Evolutionary conservation across 2,797 vertebrate genomes (phyloP).

Genomic region (Chelon auratus): DNA sequence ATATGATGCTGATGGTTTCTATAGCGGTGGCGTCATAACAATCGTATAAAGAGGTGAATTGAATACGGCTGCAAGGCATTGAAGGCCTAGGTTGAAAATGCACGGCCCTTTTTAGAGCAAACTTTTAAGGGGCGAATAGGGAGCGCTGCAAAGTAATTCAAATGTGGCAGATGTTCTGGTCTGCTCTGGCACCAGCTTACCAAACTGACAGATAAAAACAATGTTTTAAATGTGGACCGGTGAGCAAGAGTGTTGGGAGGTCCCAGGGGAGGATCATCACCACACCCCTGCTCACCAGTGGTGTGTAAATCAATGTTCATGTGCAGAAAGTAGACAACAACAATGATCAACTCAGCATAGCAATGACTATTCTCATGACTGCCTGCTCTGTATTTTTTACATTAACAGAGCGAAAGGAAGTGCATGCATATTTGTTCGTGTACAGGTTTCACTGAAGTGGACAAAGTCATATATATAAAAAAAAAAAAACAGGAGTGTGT

Average conservation of each 20-base stretch:
- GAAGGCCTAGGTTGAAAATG: conserved; percentile 12
- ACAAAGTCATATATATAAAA: conserved; percentile 2
- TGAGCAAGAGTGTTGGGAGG: not conserved
- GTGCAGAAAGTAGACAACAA: not conserved
- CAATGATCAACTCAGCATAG: not conserved
- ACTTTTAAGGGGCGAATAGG: conserved; percentile 15
- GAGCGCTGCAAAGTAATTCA: conserved; percentile 10
- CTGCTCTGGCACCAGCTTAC: conserved; percentile 3
- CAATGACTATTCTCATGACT: not conserved
- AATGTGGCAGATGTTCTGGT: conserved; percentile 3
- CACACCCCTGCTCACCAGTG: not conserved
- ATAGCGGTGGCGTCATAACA: too few species aligned
- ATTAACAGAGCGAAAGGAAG: not conserved
- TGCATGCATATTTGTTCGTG: not conserved
- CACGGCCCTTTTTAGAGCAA: conserved; percentile 7
- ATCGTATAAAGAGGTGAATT: too few species aligned
- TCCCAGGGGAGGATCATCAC: not conserved
- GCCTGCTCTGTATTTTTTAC: not conserved
- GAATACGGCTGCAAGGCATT: conserved; percentile 3
- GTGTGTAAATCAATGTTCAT: not conserved
- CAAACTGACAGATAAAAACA: not conserved
- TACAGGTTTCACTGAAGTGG: conserved; percentile 6
- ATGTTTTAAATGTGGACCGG: not conserved
- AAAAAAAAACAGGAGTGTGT: not conserved
- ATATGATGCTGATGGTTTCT: too few species aligned